Evolutionary conservation across 2,888 invertebrate species (phyloP).

Genomic region (Aelia acuminata): DNA sequence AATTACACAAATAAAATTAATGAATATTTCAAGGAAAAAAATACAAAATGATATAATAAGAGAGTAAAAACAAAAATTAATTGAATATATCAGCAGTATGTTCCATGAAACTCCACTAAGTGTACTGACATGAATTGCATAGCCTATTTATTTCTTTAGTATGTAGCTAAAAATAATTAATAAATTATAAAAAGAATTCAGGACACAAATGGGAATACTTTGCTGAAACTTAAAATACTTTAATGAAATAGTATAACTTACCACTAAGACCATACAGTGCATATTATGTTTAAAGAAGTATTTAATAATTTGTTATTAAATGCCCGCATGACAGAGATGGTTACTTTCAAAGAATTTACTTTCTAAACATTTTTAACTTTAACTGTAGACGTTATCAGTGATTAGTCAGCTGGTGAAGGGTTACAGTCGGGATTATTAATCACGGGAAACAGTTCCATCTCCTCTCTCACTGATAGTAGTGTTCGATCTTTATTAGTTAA

Average conservation of each 20-base stretch:
- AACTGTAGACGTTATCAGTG: conserved; percentile 15
- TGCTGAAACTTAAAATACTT: not conserved
- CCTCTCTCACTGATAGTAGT: not conserved
- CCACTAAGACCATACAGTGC: not conserved
- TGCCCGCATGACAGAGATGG: not conserved
- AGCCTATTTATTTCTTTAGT: not conserved
- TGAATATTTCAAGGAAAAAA: not conserved
- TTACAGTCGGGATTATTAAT: not conserved
- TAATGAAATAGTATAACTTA: not conserved
- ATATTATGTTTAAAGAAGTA: not conserved
- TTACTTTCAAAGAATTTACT: conserved; percentile 5
- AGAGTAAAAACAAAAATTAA: not conserved
- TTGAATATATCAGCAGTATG: not conserved
- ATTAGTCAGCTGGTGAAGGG: conserved; percentile 12
- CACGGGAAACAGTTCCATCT: not conserved
- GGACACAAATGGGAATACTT: not conserved
- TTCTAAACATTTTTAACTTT: not conserved
- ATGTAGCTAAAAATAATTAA: not conserved
- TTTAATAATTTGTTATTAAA: conserved; percentile 1
- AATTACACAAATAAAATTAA: no score
- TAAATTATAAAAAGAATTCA: not conserved
- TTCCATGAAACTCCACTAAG: not conserved
- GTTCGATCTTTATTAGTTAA: not conserved
- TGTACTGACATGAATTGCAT: not conserved
- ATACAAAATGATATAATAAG: not conserved